phyloP scores from a whole-genome alignment of 2,113 vertebrate genomes.

The Condylura cristata region DNA sequence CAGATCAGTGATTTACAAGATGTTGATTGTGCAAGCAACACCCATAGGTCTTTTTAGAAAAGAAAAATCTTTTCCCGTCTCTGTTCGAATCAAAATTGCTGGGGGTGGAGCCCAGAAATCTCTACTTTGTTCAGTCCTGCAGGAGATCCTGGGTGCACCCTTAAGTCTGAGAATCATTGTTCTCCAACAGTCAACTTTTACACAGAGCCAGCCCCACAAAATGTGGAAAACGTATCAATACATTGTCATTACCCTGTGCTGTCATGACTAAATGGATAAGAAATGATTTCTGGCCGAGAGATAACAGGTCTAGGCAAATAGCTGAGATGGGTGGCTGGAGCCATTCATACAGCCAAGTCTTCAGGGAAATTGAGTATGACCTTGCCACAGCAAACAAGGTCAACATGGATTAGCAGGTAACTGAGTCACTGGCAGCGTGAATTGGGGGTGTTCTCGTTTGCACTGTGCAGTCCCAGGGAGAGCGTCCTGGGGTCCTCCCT shows the following conservation, averaged over 20 bases:
- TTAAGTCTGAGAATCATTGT: background rate
- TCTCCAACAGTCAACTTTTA: background rate
- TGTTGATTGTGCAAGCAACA: background rate
- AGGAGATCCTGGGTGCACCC: background rate
- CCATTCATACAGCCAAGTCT: background rate
- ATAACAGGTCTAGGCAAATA: slow-evolving; percentile 1
- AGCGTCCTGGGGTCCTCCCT: background rate
- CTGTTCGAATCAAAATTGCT: background rate
- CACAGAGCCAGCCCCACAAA: background rate
- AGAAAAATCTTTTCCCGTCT: background rate
- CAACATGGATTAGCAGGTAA: background rate
- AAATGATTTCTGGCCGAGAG: background rate
- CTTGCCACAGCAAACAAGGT: background rate
- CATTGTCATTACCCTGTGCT: background rate
- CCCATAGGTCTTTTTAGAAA: background rate
- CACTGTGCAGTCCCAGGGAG: background rate
- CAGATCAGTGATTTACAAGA: background rate
- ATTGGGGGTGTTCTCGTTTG: background rate
- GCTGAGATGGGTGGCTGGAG: background rate
- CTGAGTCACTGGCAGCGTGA: background rate
- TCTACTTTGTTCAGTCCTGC: background rate
- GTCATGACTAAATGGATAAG: background rate
- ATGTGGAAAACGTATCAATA: background rate
- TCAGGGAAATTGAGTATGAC: background rate
- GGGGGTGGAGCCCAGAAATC: background rate